Conservation (phyloP, 2,888 invertebrate species). For the Chouioia cunea region DNA sequence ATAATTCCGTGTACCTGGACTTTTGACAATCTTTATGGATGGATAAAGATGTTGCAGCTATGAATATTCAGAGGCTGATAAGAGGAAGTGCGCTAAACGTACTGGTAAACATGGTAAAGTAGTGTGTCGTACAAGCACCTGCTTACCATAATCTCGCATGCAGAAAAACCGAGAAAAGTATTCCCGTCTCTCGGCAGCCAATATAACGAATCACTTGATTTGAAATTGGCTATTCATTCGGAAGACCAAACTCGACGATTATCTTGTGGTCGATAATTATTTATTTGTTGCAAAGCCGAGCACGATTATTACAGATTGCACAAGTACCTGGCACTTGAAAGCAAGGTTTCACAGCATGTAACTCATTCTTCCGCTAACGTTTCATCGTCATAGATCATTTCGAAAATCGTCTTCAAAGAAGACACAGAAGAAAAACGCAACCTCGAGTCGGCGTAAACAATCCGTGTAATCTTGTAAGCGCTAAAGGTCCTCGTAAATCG, state of each 20-base stretch:
- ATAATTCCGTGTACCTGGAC: conserved; percentile 16
- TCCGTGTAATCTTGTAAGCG: conserved; percentile 25
- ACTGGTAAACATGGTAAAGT: conserved; percentile 28
- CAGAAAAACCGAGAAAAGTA: neutral
- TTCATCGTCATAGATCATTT: too few relatives aligned
- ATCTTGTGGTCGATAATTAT: too few relatives aligned
- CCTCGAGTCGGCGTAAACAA: conserved; percentile 30
- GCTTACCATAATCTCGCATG: conserved; percentile 33
- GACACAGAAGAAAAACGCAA: neutral
- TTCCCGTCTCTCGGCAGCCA: conserved; percentile 13
- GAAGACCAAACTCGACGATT: too few relatives aligned
- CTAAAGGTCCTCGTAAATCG: conserved; percentile 30
- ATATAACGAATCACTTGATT: conserved; percentile 7
- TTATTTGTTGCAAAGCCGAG: too few relatives aligned
- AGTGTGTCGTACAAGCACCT: conserved; percentile 27
- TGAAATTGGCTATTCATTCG: too few relatives aligned
- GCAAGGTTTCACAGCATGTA: too few relatives aligned
- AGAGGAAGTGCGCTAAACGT: conserved; percentile 7
- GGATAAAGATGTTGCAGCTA: conserved; percentile 25
- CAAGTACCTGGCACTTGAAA: too few relatives aligned
- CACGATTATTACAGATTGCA: too few relatives aligned
- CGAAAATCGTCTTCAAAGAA: too few relatives aligned
- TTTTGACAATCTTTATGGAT: conserved; percentile 8
- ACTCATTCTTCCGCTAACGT: too few relatives aligned
- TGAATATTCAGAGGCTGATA: conserved; percentile 30